Percentiles rank a stretch among this genome's conserved stretches.
These are phyloP conservation scores for Microctonus brassicae DNA, from an alignment of 2,888 invertebrate genomes.

Conservation along the genomic window DNA sequence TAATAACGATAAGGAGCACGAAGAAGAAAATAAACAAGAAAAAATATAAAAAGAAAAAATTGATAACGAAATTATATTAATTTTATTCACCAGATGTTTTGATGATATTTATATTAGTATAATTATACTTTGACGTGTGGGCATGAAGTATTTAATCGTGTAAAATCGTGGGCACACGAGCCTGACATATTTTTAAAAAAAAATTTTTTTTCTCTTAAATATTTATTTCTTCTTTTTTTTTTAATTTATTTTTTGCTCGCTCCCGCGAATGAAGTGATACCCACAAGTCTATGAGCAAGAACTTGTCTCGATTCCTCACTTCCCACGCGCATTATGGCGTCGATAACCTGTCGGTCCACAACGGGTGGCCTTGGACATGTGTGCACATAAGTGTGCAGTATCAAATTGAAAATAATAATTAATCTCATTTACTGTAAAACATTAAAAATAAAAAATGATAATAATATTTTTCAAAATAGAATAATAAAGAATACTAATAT, in stretches of 20 bases:
- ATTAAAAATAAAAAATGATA: no score
- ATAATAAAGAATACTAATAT: no score
- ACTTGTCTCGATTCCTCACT: slow-evolving; percentile 37
- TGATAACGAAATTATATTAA: no score
- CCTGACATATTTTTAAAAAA: not conserved
- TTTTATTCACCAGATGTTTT: not conserved
- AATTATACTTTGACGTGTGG: slow-evolving; percentile 9
- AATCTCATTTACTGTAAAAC: slow-evolving; percentile 1
- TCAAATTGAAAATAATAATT: slow-evolving; percentile 27
- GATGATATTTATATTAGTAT: slow-evolving; percentile 6
- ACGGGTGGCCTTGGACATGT: slow-evolving; percentile 32
- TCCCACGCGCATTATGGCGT: slow-evolving; percentile 38
- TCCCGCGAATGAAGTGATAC: slow-evolving; percentile 20
- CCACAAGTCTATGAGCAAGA: slow-evolving; percentile 13
- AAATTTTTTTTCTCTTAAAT: not conserved
- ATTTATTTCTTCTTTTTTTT: slow-evolving; percentile 15
- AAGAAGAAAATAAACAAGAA: not conserved
- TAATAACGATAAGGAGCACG: not conserved
- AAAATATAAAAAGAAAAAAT: not conserved
- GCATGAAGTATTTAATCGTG: slow-evolving; percentile 1
- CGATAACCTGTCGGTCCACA: slow-evolving; percentile 34
- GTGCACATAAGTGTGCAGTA: not conserved
- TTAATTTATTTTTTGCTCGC: slow-evolving; percentile 6
- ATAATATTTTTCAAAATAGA: no score
- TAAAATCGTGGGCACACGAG: slow-evolving; percentile 25